Percentiles rank a stretch among this genome's conserved stretches.
phyloP scores from a whole-genome alignment of 35 echinoderm and acorn worm species.

The Strongylocentrotus purpuratus region DNA sequence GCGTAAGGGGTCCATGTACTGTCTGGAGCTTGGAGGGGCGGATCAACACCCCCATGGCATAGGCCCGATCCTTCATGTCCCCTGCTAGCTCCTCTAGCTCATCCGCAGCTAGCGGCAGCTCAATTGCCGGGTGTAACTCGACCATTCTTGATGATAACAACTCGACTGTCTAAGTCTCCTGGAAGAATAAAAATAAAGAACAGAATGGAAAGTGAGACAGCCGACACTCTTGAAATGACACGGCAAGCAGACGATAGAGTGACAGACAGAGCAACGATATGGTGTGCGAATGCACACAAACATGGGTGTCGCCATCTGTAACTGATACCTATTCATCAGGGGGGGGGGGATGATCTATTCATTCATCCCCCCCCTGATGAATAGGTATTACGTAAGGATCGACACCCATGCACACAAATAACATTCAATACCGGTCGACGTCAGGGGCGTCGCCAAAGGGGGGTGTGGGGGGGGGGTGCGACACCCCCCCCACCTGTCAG shows the following conservation, averaged over 20 bases:
- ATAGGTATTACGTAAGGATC: no score
- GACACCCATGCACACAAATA: no score
- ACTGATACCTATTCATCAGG: no score
- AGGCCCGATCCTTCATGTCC: constrained; percentile 13
- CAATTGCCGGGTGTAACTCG: constrained; percentile 9
- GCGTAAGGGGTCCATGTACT: constrained; percentile 37
- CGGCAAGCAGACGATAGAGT: background rate
- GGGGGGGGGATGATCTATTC: no score
- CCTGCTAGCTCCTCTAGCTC: background rate
- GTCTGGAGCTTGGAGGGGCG: constrained; percentile 11
- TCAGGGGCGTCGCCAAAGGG: no score
- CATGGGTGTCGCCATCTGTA: no score
- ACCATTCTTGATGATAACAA: background rate
- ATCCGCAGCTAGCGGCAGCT: background rate
- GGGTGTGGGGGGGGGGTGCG: no score
- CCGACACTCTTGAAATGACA: background rate
- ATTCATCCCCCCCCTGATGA: no score
- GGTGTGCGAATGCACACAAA: background rate
- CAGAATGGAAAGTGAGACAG: background rate
- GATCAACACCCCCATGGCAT: constrained; percentile 39
- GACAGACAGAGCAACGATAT: background rate
- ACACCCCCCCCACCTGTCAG: no score
- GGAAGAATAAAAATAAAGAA: background rate
- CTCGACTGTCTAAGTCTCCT: background rate
- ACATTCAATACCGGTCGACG: background rate